A percentile compares a stretch with the other conserved stretches of the same genome.
Conservation (phyloP, 2,797 vertebrate genomes). For the Paedocypris micromegethes region DNA sequence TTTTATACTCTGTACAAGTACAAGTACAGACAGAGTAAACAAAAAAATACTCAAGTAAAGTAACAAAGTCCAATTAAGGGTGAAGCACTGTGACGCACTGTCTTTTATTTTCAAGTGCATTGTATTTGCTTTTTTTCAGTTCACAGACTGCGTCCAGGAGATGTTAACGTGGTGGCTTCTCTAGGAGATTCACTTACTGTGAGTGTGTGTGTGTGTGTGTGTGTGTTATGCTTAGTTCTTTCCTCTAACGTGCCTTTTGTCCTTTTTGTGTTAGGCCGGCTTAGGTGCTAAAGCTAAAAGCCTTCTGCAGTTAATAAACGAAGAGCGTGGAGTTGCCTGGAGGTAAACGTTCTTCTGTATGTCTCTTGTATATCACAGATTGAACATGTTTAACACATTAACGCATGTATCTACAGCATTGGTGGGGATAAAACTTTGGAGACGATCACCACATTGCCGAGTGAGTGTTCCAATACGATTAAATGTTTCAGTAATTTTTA, state of each 20-base stretch:
- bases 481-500: neutral
- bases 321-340: slow-evolving; percentile 85
- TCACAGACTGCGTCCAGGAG: slow-evolving; percentile 77
- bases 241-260: neutral
- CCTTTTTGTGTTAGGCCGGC: slow-evolving; percentile 65
- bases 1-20: no score
- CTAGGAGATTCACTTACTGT: slow-evolving; percentile 89
- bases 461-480: slow-evolving; percentile 65
- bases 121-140: slow-evolving; percentile 58
- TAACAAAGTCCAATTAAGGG: no score
- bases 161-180: slow-evolving; percentile 81
- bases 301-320: slow-evolving; percentile 53
- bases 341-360: slow-evolving; percentile 67
- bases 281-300: slow-evolving; percentile 70
- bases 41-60: no score
- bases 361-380: neutral
- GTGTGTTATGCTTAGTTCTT: neutral
- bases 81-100: no score
- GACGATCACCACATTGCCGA: slow-evolving; percentile 82
- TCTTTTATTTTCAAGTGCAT: neutral
- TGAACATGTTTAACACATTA: slow-evolving; percentile 1
- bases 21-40: no score
- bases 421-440: slow-evolving; percentile 82
- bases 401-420: slow-evolving; percentile 62
- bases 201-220: slow-evolving; percentile 48